Evolutionary conservation across 2,113 vertebrate genomes (phyloP), one percentile per base, ranked within the genome.

Genomic region (Gallinago paraguaiae): DNA sequence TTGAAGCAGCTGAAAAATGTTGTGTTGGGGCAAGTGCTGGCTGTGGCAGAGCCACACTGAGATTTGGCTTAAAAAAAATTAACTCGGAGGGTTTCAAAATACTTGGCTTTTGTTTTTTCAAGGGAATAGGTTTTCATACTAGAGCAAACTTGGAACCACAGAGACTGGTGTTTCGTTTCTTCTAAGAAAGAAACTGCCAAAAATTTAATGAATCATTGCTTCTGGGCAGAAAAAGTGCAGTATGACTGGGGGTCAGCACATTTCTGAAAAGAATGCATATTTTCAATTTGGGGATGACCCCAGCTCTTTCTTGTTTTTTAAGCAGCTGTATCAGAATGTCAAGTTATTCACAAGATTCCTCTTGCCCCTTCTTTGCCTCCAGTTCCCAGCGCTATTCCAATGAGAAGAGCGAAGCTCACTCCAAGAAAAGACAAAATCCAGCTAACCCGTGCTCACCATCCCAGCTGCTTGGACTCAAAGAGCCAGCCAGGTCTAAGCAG

Each of bases 81-180:
- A 82, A 75, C 11, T 35, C 31, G 59, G 35, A 71, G 59, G 6
- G 6, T 82, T 90, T 89, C 30, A 85, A 84, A 90, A 76, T 69
- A 87, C 65, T 76, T 89, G 27, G 15, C 27, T 81, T 90, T 81
- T 90, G 18, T 67, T 87, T 90, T 90, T 87, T 81, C 53, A 63
- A 80, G 31, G 28, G 41, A 82, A 85, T 74, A 86, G 59, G 31
- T 77, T 96, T 93, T 95, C 28, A 59, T 75, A 80, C 84, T 91
- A 82, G 94, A 80, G 46, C 28, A 91, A 93, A 85, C 37, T 57
- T 80, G 41, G 37, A 45, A 80, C 63, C 60, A 22, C 13, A 17
- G 70, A 91, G 61, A 65, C 54, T 37, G 23, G 20, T 91, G 45
- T 95, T 92, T 90, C 6, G 39, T 95, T 93, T 80, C 63, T 93